Evolutionary conservation across 2,888 invertebrate species (phyloP).

Genomic region (Aradus depressus): DNA sequence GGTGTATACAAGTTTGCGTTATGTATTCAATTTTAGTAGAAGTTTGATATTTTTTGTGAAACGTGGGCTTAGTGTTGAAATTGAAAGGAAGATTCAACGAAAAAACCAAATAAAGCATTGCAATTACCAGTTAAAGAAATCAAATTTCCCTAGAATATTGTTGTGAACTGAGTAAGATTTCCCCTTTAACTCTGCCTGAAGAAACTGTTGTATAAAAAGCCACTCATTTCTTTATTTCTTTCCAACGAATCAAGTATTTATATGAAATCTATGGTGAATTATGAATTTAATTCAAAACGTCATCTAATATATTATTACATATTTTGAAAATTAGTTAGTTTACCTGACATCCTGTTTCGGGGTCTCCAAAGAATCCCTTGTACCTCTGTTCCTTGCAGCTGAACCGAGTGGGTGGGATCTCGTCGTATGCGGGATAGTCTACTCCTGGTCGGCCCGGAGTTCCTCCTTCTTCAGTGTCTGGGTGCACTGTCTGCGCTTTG

Average conservation of each 20-base stretch:
- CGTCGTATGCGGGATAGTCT: conserved; percentile 67
- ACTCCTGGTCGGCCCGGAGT: conserved; percentile 52
- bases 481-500: conserved; percentile 15
- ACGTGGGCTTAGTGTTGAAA: no score
- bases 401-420: conserved; percentile 65
- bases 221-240: conserved; percentile 13
- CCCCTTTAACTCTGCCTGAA: not conserved
- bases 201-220: conserved; percentile 20
- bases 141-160: no score
- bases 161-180: no score
- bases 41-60: no score
- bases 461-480: conserved; percentile 30
- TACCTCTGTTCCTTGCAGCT: conserved; percentile 75
- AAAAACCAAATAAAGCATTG: no score
- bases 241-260: not conserved
- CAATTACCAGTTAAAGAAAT: no score
- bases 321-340: conserved; percentile 16
- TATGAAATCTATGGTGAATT: not conserved
- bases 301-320: no score
- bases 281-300: not conserved
- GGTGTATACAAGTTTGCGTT: no score
- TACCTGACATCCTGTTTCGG: conserved; percentile 76
- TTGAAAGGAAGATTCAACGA: no score
- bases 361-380: conserved; percentile 83
- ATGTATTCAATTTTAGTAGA: no score